A percentile compares a stretch with the other conserved stretches of the same genome.
Evolutionary conservation across 2,113 vertebrate genomes (phyloP).

Genomic region (Centropus unirufus): DNA sequence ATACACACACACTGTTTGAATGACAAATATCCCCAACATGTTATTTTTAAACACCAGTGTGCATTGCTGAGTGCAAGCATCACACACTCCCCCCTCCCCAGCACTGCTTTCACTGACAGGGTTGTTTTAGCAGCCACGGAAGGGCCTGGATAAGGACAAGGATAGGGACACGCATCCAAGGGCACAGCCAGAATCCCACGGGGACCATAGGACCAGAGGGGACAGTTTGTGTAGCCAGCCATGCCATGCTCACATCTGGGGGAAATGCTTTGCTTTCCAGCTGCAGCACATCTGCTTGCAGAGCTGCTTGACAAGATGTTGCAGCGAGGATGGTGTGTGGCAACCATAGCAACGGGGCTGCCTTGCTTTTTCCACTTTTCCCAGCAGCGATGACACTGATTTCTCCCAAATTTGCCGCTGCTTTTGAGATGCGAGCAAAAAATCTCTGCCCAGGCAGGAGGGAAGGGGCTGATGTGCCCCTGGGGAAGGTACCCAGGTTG

Average conservation of each 20-base stretch:
- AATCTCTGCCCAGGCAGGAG: not conserved
- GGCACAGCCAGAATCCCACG: not conserved
- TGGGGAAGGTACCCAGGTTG: not conserved
- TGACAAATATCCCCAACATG: not conserved
- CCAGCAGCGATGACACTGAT: not conserved
- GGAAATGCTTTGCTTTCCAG: not conserved
- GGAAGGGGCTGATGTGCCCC: not conserved
- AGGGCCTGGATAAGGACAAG: not conserved
- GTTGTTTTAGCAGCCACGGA: not conserved
- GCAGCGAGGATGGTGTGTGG: not conserved
- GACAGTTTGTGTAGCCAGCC: not conserved
- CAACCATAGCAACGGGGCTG: conserved; percentile 49
- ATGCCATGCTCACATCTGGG: not conserved
- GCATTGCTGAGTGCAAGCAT: not conserved
- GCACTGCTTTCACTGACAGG: not conserved
- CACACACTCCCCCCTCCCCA: not conserved
- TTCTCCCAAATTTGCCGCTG: not conserved
- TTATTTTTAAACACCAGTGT: not conserved
- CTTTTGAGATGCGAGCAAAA: not conserved
- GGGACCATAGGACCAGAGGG: not conserved
- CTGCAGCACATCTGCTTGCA: conserved; percentile 26
- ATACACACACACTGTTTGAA: not conserved
- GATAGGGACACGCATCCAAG: not conserved
- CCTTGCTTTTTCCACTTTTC: not conserved
- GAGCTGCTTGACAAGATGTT: not conserved